These are phyloP conservation scores for Catamblyrhynchus diadema DNA, from an alignment of 2,797 vertebrate genomes.

Conservation along the genomic window DNA sequence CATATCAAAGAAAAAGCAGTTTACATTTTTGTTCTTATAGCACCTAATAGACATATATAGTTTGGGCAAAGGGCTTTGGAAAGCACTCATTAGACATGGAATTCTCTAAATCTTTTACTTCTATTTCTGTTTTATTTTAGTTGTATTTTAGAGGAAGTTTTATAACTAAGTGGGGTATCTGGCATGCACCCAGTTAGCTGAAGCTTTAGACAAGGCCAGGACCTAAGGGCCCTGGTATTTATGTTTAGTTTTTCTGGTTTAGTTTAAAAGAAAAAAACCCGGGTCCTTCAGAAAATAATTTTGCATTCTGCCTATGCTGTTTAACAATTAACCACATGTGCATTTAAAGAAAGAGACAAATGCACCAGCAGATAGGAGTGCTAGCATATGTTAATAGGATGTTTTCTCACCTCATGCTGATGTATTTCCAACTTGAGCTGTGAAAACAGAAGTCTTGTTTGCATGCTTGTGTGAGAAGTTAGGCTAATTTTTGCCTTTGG, in stretches of 20 bases:
- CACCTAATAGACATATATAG: neutral
- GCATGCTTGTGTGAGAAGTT: neutral
- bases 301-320: neutral
- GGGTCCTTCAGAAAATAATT: neutral
- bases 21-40: conserved; percentile 22
- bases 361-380: neutral
- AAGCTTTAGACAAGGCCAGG: conserved; percentile 16
- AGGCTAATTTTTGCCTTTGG: neutral
- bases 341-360: neutral
- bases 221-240: neutral
- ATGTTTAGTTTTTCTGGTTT: neutral
- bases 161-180: conserved; percentile 17
- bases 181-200: neutral
- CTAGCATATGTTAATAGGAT: neutral
- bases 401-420: neutral
- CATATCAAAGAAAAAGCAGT: conserved; percentile 11
- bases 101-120: neutral
- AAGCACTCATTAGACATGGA: neutral
- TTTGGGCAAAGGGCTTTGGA: neutral
- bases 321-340: neutral
- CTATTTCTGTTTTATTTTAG: conserved; percentile 23
- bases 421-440: neutral
- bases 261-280: neutral
- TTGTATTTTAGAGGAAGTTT: conserved; percentile 22
- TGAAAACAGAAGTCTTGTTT: neutral